phyloP scores from a whole-genome alignment of 2,888 invertebrate genomes.

The Galeopsomyia nigrocyanea region DNA sequence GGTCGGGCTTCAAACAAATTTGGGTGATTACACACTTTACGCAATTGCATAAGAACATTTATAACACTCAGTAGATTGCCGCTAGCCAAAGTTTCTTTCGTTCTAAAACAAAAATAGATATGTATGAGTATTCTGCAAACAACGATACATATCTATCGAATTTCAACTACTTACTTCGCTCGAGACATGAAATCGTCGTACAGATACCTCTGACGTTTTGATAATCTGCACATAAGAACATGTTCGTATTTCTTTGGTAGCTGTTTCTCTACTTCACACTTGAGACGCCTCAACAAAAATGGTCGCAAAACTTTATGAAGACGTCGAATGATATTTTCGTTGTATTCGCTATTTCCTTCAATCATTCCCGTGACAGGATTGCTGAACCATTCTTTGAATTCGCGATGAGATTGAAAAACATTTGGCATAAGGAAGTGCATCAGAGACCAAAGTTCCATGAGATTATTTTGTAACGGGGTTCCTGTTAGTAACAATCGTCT shows the following conservation, averaged over 20 bases:
- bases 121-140: neutral
- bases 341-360: conserved; percentile 92
- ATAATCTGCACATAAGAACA: conserved; percentile 91
- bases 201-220: conserved; percentile 95
- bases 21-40: conserved; percentile 98
- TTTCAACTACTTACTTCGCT: conserved; percentile 79
- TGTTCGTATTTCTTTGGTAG: conserved; percentile 98
- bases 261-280: conserved; percentile 96
- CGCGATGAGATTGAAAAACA: conserved; percentile 95
- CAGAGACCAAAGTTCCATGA: conserved; percentile 97
- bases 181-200: conserved; percentile 99
- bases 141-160: conserved; percentile 25
- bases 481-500: conserved; percentile 92
- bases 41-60: conserved; percentile 95
- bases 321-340: conserved; percentile 88
- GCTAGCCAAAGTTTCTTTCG: conserved; percentile 90
- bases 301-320: conserved; percentile 95
- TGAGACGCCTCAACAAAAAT: conserved; percentile 91
- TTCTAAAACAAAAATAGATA: conserved; percentile 72
- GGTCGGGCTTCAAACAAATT: conserved; percentile 98
- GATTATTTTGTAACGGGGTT: conserved; percentile 94
- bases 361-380: conserved; percentile 97
- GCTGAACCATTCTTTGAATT: conserved; percentile 99
- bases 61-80: conserved; percentile 96
- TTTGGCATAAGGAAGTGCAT: conserved; percentile 99